These are phyloP conservation scores for Drosophila imparisetae DNA, from an alignment of 2,888 invertebrate genomes.

Conservation along the genomic window DNA sequence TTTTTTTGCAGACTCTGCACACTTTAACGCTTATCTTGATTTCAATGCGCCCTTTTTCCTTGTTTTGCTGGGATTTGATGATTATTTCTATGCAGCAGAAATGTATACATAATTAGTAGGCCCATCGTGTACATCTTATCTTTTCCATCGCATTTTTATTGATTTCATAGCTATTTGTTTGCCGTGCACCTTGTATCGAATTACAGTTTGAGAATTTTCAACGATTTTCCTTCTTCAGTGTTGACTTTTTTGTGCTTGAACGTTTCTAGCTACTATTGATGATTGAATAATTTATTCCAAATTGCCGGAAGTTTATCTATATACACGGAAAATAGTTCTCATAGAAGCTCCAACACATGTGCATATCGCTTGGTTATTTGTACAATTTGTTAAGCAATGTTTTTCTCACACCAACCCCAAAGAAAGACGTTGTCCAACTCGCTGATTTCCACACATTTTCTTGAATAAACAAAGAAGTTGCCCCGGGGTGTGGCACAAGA, in stretches of 20 bases:
- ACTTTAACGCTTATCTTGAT: constrained; percentile 61
- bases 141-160: constrained; percentile 45
- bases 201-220: constrained; percentile 30
- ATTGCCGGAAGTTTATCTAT: constrained; percentile 69
- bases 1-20: constrained; percentile 62
- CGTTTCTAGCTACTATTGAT: not conserved
- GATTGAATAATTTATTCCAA: constrained; percentile 24
- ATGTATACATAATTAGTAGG: constrained; percentile 43
- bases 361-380: constrained; percentile 44
- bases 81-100: constrained; percentile 16
- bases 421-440: constrained; percentile 15
- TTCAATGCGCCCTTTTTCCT: constrained; percentile 36
- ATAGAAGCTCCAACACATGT: constrained; percentile 17
- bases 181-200: constrained; percentile 18
- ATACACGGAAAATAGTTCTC: constrained; percentile 46
- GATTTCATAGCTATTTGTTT: constrained; percentile 41
- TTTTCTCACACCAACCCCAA: constrained; percentile 73
- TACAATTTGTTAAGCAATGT: constrained; percentile 63
- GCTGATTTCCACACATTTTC: constrained; percentile 75
- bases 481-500: constrained; percentile 62
- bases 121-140: constrained; percentile 1
- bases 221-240: not conserved
- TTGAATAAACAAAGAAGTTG: constrained; percentile 71
- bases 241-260: not conserved
- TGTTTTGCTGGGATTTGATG: constrained; percentile 19